phyloP scores from a whole-genome alignment of 2,888 invertebrate species.

The Agonopterix heracliana region DNA sequence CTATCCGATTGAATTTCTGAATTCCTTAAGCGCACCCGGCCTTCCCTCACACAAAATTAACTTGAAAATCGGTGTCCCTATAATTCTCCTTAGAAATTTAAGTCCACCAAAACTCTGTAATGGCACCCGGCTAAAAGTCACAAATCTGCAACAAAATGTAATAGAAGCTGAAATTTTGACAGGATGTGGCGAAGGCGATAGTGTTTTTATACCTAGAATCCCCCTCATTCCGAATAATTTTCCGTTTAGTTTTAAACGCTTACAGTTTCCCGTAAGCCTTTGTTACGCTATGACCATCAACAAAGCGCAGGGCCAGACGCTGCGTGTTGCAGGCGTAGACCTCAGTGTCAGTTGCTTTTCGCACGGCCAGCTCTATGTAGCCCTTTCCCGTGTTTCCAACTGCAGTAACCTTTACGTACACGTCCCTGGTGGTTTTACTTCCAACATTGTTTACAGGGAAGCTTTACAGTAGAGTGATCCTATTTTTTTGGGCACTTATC shows the following conservation, averaged over 20 bases:
- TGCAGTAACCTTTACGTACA: background rate
- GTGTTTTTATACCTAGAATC: background rate
- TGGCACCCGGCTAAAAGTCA: constrained; percentile 2
- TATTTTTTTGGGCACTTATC: too few relatives aligned
- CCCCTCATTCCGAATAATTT: constrained; percentile 5
- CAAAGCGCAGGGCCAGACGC: background rate
- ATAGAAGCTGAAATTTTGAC: constrained; percentile 6
- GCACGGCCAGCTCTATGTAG: constrained; percentile 1
- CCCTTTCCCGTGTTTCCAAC: background rate
- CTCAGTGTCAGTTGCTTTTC: background rate
- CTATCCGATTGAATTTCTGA: constrained; percentile 12
- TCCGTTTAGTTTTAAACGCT: constrained; percentile 1
- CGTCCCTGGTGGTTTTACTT: background rate
- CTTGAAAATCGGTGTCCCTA: constrained; percentile 10
- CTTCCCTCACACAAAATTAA: constrained; percentile 6
- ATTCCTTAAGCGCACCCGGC: constrained; percentile 4
- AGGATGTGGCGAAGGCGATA: constrained; percentile 1
- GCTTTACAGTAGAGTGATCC: too few relatives aligned
- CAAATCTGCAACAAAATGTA: constrained; percentile 1
- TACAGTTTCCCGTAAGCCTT: constrained; percentile 6
- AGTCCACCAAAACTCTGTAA: constrained; percentile 7
- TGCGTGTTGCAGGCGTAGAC: background rate
- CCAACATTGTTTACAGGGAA: background rate
- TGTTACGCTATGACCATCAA: constrained; percentile 11
- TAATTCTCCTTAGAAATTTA: constrained; percentile 13